Percentiles rank a stretch among this genome's conserved stretches.
These are phyloP conservation scores for Scaptomyza reducta DNA, from an alignment of 2,888 invertebrate species.

Conservation along the genomic window DNA sequence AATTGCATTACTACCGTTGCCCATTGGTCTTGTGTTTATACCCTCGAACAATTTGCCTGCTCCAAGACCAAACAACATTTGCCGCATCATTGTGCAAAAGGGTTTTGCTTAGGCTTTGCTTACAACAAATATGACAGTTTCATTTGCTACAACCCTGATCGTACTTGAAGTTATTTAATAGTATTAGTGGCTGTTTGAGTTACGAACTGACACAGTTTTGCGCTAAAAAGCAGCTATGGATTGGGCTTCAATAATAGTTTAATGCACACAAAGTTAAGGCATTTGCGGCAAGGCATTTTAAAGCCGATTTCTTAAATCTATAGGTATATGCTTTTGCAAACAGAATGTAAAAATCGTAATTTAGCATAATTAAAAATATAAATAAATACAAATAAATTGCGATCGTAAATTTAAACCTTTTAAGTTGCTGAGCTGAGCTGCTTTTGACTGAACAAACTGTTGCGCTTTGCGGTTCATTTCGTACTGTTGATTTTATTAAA, in stretches of 20 bases:
- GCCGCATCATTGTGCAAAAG: neutral
- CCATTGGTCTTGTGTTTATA: neutral
- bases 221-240: no score
- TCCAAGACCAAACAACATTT: neutral
- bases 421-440: constrained; percentile 30
- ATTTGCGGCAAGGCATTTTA: neutral
- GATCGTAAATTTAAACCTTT: constrained; percentile 48
- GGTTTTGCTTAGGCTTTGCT: neutral
- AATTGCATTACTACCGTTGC: constrained; percentile 53
- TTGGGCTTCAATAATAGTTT: no score
- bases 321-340: neutral
- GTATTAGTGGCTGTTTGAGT: neutral
- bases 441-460: constrained; percentile 37
- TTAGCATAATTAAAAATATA: constrained; percentile 51
- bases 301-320: neutral
- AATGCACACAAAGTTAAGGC: neutral
- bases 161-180: neutral
- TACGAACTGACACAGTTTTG: neutral
- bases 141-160: neutral
- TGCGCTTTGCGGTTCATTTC: constrained; percentile 38
- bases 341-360: constrained; percentile 25
- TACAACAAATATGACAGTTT: neutral
- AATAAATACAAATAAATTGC: constrained; percentile 39
- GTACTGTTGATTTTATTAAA: constrained; percentile 67
- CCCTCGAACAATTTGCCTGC: constrained; percentile 8